phyloP scores from a whole-genome alignment of 2,113 vertebrate genomes.

The Capricornis sumatraensis region DNA sequence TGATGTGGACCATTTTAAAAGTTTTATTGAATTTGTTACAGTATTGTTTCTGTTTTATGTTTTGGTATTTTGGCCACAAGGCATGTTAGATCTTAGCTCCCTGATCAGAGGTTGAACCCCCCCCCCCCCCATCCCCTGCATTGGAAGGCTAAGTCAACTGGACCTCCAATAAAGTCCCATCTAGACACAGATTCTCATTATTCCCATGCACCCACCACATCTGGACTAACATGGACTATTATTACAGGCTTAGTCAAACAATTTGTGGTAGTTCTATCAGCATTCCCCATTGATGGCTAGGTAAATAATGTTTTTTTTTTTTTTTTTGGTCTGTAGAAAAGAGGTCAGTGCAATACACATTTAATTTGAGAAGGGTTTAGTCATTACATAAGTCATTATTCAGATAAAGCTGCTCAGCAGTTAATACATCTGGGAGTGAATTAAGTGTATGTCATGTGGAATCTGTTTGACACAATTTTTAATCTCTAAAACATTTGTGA shows the following conservation, averaged over 20 bases:
- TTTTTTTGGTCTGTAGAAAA: background rate
- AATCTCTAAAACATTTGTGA: background rate
- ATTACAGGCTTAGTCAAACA: background rate
- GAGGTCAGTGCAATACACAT: background rate
- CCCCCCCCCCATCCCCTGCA: background rate
- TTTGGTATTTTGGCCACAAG: background rate
- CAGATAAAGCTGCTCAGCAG: background rate
- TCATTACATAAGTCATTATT: constrained; percentile 11
- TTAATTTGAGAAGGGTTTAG: constrained; percentile 9
- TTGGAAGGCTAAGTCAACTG: background rate
- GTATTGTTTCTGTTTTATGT: background rate
- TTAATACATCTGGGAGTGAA: background rate
- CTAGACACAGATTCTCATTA: background rate
- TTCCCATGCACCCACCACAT: background rate
- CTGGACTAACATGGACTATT: background rate
- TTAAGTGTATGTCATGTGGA: background rate
- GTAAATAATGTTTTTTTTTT: background rate
- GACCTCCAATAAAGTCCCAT: background rate
- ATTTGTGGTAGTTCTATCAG: background rate
- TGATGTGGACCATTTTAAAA: background rate
- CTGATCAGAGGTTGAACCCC: background rate
- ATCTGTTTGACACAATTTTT: constrained; percentile 29
- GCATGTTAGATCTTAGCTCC: background rate
- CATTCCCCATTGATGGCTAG: background rate
- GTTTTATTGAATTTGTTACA: background rate